These are phyloP conservation scores for Caenorhabditis sp. DNA, from an alignment of 2,888 invertebrate genomes.

Conservation along the genomic window DNA sequence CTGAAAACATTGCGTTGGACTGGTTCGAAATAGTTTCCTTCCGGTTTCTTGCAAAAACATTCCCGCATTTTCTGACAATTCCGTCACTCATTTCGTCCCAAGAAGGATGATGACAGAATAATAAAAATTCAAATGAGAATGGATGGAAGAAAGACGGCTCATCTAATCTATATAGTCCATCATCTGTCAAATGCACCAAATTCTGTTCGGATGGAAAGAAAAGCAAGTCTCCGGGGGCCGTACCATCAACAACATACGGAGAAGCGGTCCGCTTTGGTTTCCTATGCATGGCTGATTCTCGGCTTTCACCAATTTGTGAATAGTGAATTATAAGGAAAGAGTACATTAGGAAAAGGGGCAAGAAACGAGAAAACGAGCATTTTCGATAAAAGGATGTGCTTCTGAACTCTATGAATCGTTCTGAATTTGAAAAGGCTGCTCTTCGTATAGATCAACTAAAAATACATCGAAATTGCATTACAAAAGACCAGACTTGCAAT, in stretches of 20 bases:
- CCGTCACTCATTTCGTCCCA: neutral
- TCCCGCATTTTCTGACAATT: neutral
- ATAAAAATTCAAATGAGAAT: conserved; percentile 19
- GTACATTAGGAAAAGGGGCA: no score
- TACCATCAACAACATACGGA: neutral
- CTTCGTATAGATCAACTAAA: no score
- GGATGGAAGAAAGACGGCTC: neutral
- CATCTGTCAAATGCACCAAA: conserved; percentile 13
- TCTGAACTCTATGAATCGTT: no score
- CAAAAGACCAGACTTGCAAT: no score
- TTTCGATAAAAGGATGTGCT: no score
- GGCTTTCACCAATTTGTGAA: conserved; percentile 1
- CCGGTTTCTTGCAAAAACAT: neutral
- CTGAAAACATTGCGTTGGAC: neutral
- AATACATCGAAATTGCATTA: no score
- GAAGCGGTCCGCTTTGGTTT: neutral
- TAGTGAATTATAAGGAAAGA: neutral
- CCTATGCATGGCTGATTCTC: conserved; percentile 13
- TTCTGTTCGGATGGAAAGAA: neutral
- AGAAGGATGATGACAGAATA: conserved; percentile 3
- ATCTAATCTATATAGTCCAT: conserved; percentile 5
- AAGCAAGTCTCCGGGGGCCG: conserved; percentile 2
- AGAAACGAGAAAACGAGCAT: no score
- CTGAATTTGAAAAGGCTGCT: no score
- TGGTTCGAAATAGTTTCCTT: neutral